A percentile compares a stretch with the other conserved stretches of the same genome.
phyloP scores from a whole-genome alignment of 2,113 vertebrate genomes.

The Rostratula benghalensis region DNA sequence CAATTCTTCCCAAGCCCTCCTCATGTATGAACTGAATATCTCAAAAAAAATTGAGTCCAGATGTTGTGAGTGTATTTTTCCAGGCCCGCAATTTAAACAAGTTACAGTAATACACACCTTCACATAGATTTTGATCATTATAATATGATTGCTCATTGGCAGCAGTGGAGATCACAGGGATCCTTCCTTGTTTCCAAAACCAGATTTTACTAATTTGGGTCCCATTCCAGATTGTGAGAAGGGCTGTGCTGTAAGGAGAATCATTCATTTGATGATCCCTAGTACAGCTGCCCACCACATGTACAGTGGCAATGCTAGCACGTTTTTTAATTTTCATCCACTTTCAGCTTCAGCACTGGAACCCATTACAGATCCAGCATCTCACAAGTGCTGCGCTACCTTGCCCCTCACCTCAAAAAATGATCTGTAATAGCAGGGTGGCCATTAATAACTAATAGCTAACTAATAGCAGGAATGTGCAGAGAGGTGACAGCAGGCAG shows the following conservation, averaged over 20 bases:
- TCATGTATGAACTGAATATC: slow-evolving; percentile 44
- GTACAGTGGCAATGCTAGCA: neutral
- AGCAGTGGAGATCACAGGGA: neutral
- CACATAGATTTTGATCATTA: slow-evolving; percentile 17
- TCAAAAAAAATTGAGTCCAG: slow-evolving; percentile 69
- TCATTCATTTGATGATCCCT: neutral
- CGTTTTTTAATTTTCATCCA: neutral
- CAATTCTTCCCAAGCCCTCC: neutral
- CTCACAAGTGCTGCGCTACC: neutral
- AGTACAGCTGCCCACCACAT: slow-evolving; percentile 51
- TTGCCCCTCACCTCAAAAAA: neutral
- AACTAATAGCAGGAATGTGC: neutral
- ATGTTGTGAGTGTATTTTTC: slow-evolving; percentile 61
- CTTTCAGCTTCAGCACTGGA: neutral
- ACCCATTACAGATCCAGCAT: neutral
- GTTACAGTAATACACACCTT: slow-evolving; percentile 29
- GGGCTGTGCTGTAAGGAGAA: neutral
- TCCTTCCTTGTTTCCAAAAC: neutral
- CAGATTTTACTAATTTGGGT: slow-evolving; percentile 24
- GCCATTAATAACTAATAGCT: neutral
- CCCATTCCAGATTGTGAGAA: neutral
- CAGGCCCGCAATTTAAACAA: slow-evolving; percentile 30
- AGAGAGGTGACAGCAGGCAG: neutral
- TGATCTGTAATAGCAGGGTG: neutral
- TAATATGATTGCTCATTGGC: slow-evolving; percentile 19